A percentile compares a stretch with the other conserved stretches of the same genome.
Evolutionary conservation across 2,888 invertebrate species (phyloP).

Genomic region (Mythimna impura): DNA sequence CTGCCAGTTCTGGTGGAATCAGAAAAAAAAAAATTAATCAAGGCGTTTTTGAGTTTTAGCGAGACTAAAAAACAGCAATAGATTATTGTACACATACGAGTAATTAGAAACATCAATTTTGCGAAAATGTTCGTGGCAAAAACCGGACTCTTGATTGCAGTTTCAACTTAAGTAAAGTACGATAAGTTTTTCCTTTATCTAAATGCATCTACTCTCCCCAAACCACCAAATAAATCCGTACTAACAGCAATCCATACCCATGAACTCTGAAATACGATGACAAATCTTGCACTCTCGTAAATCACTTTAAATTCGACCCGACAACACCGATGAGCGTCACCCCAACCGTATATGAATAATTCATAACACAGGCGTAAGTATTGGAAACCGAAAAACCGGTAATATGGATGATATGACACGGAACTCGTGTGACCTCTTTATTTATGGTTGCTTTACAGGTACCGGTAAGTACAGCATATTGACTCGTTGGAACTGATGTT

Average conservation of each 20-base stretch:
- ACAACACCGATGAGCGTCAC: conserved; percentile 73
- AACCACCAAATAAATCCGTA: background rate
- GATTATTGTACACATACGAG: no score
- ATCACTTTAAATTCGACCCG: conserved; percentile 70
- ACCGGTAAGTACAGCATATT: background rate
- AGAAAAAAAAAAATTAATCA: no score
- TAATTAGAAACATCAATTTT: no score
- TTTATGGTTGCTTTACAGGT: conserved; percentile 28
- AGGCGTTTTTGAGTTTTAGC: no score
- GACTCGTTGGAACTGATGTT: background rate
- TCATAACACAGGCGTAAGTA: conserved; percentile 67
- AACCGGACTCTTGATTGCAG: background rate
- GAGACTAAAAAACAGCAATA: no score
- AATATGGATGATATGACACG: conserved; percentile 53
- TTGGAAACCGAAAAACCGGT: conserved; percentile 63
- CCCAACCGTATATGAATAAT: conserved; percentile 74
- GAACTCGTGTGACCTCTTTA: conserved; percentile 49
- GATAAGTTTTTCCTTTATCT: background rate
- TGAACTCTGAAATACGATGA: conserved; percentile 28
- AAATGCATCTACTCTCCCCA: background rate
- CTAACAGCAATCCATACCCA: background rate
- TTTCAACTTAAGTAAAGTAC: background rate
- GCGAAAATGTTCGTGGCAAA: no score
- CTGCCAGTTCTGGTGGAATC: no score
- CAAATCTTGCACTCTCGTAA: conserved; percentile 63